Percentiles rank a stretch among this genome's conserved stretches.
These are phyloP conservation scores for Paramormyrops hopkinsi DNA, from an alignment of 2,797 vertebrate species.

Conservation along the genomic window DNA sequence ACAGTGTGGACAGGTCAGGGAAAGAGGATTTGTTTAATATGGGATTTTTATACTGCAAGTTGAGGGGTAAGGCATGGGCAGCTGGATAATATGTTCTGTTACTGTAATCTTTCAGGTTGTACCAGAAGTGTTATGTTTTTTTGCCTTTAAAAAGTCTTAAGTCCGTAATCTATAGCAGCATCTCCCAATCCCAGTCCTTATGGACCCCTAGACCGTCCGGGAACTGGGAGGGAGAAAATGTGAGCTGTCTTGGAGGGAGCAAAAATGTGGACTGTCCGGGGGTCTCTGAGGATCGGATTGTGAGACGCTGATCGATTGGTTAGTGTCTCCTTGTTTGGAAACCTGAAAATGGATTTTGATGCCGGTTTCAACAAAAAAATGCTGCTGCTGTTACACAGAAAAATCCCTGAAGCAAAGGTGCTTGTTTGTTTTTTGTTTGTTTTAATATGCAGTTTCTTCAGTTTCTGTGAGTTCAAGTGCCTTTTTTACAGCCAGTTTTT, in stretches of 20 bases:
- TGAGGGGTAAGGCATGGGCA: not conserved
- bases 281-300: not conserved
- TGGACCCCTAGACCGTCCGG: not conserved
- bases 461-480: not conserved
- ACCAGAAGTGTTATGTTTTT: not conserved
- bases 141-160: not conserved
- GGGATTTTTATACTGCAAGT: not conserved
- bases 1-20: not conserved
- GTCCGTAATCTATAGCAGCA: not conserved
- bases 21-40: not conserved
- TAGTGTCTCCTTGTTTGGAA: not conserved
- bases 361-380: not conserved
- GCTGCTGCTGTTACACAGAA: not conserved
- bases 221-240: not conserved
- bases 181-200: not conserved
- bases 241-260: not conserved
- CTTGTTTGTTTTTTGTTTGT: not conserved
- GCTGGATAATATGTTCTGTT: not conserved
- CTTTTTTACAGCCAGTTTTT: not conserved
- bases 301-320: not conserved
- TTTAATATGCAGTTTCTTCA: not conserved
- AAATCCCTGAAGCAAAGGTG: conserved; percentile 2
- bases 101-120: not conserved
- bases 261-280: not conserved
- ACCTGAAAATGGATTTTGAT: not conserved